Percentiles rank a stretch among this genome's conserved stretches.
Evolutionary conservation across 2,888 invertebrate species (phyloP).

Genomic region (Sarcophaga rosellei): DNA sequence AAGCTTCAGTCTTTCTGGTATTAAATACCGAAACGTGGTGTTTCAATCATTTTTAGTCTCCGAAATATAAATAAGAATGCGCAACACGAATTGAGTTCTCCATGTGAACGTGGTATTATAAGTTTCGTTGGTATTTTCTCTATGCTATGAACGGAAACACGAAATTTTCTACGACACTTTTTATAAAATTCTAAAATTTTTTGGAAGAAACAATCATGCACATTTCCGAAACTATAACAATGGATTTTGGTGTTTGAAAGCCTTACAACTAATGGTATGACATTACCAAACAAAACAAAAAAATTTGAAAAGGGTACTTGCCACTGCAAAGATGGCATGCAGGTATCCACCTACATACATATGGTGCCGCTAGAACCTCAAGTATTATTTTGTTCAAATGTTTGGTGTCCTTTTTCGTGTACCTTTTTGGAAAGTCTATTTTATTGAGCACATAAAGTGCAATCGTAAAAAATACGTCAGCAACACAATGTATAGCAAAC

Average conservation of each 20-base stretch:
- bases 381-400: slow-evolving; percentile 1
- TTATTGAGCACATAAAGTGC: not conserved
- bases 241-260: not conserved
- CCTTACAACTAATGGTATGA: not conserved
- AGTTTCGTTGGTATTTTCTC: no score
- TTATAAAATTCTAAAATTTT: no score
- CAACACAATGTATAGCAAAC: not conserved
- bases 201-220: no score
- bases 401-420: not conserved
- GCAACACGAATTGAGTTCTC: no score
- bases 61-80: no score
- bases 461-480: not conserved
- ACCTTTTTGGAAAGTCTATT: not conserved
- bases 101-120: no score
- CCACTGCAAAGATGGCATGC: slow-evolving; percentile 25
- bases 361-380: not conserved
- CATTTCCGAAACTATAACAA: not conserved
- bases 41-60: no score
- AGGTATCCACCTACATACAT: slow-evolving; percentile 24
- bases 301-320: slow-evolving; percentile 19
- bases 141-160: no score
- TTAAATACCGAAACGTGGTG: no score
- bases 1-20: no score
- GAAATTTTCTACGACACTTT: no score
- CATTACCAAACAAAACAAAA: slow-evolving; percentile 13